Percentiles rank a stretch among this genome's conserved stretches.
Evolutionary conservation across 2,888 invertebrate genomes (phyloP).

Genomic region (Thecocarcelia acutangulata): DNA sequence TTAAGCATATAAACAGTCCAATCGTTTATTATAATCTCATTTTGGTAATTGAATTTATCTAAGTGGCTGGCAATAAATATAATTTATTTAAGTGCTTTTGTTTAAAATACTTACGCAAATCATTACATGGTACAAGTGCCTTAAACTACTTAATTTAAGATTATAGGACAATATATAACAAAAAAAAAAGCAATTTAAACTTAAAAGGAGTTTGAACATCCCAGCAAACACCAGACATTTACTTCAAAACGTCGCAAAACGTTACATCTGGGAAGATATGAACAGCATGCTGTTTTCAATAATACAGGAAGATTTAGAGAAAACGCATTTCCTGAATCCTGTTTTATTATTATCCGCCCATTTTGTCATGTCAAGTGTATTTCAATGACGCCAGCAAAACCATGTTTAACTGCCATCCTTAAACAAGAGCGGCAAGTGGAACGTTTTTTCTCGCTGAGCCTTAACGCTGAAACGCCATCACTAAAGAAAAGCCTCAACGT

Average conservation of each 20-base stretch:
- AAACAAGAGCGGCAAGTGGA: too few species aligned
- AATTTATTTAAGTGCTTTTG: slow-evolving; percentile 64
- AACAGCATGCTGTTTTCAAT: too few species aligned
- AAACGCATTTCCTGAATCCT: too few species aligned
- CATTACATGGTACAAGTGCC: slow-evolving; percentile 9
- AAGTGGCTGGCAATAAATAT: slow-evolving; percentile 33
- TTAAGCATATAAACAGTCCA: slow-evolving; percentile 14
- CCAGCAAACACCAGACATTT: background rate
- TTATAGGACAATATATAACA: background rate
- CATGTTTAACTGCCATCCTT: too few species aligned
- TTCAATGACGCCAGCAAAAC: too few species aligned
- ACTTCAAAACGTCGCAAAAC: background rate
- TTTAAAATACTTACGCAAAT: slow-evolving; percentile 46
- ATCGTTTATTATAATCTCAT: slow-evolving; percentile 34
- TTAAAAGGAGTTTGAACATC: background rate
- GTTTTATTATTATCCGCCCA: too few species aligned
- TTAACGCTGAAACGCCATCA: too few species aligned
- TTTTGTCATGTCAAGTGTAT: too few species aligned
- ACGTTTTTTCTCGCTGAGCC: too few species aligned
- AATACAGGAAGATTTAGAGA: too few species aligned
- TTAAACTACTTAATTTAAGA: slow-evolving; percentile 31
- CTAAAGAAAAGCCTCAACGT: too few species aligned
- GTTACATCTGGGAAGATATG: too few species aligned
- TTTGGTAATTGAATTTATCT: slow-evolving; percentile 63
- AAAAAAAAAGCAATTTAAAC: background rate